Conservation (phyloP, 2,113 vertebrate genomes). For the Lampris megalopsis region DNA sequence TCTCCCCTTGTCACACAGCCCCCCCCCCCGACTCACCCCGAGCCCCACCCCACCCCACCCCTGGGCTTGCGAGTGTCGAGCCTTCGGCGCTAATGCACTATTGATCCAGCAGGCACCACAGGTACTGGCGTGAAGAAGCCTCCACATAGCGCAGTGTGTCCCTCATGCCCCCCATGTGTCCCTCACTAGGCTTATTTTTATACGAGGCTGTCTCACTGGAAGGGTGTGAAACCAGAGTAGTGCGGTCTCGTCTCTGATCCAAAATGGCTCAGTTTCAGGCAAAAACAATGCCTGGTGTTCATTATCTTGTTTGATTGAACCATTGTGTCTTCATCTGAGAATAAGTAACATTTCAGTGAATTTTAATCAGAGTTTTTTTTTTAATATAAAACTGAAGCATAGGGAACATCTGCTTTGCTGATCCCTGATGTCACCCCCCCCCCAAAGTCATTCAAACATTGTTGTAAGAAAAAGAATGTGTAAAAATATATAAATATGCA, state of each 20-base stretch:
- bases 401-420: background rate
- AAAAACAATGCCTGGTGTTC: background rate
- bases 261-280: background rate
- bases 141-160: background rate
- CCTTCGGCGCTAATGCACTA: conserved; percentile 75
- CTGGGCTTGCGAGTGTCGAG: conserved; percentile 31
- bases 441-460: conserved; percentile 10
- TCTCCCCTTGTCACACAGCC: background rate
- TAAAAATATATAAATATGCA: conserved; percentile 27
- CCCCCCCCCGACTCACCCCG: background rate
- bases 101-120: conserved; percentile 67
- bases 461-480: conserved; percentile 20
- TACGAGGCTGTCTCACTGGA: conserved; percentile 29
- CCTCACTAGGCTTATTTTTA: conserved; percentile 45
- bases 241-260: conserved; percentile 22
- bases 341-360: conserved; percentile 5
- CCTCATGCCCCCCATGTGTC: background rate
- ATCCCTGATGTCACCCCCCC: conserved; percentile 15
- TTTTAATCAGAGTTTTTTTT: conserved; percentile 1
- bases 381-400: background rate
- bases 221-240: conserved; percentile 20
- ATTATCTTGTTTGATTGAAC: background rate
- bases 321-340: background rate
- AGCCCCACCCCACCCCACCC: conserved; percentile 30
- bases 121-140: conserved; percentile 56